These are phyloP conservation scores for Charanyca ferruginea DNA, from an alignment of 2,888 invertebrate species.

Conservation along the genomic window DNA sequence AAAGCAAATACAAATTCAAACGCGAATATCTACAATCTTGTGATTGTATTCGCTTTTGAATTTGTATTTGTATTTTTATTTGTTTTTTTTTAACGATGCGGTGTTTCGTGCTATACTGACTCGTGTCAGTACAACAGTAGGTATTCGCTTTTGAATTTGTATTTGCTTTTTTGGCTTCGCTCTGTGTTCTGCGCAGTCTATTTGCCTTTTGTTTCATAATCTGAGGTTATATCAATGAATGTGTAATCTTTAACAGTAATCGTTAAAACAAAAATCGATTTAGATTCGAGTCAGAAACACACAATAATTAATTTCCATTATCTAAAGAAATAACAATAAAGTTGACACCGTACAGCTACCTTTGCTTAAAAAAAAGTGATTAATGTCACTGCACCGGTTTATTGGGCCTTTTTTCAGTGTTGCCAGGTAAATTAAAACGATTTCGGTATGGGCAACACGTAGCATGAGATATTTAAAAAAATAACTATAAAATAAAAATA, in stretches of 20 bases:
- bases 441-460: slow-evolving; percentile 55
- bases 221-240: slow-evolving; percentile 41
- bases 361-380: slow-evolving; percentile 58
- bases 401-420: slow-evolving; percentile 46
- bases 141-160: too few species aligned
- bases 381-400: slow-evolving; percentile 39
- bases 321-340: slow-evolving; percentile 65
- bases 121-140: too few species aligned
- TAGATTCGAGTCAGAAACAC: slow-evolving; percentile 57
- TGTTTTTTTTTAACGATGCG: too few species aligned
- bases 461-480: slow-evolving; percentile 18
- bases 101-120: too few species aligned
- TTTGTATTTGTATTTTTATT: too few species aligned
- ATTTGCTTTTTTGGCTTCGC: too few species aligned
- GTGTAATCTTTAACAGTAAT: slow-evolving; percentile 43
- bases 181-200: too few species aligned
- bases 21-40: too few species aligned
- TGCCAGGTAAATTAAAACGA: slow-evolving; percentile 39
- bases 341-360: slow-evolving; percentile 56
- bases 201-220: too few species aligned
- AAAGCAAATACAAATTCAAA: too few species aligned
- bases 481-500: slow-evolving; percentile 9
- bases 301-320: slow-evolving; percentile 64
- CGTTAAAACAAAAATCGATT: slow-evolving; percentile 51
- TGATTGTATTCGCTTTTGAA: too few species aligned